A percentile compares a stretch with the other conserved stretches of the same genome.
Evolutionary conservation across 2,113 vertebrate species (phyloP).

Genomic region (Trematomus loennbergii): DNA sequence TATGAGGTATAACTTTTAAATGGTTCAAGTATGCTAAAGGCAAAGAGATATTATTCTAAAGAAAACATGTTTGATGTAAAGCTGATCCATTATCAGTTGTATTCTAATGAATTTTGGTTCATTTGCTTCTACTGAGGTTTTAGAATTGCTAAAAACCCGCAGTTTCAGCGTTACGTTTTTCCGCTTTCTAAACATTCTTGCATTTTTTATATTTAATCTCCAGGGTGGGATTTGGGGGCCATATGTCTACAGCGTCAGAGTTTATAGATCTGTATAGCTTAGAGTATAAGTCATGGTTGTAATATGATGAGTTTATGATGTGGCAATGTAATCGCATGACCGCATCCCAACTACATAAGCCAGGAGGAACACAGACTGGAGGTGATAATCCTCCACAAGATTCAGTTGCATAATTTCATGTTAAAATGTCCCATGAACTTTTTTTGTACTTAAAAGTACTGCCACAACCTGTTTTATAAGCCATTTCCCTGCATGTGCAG

Average conservation of each 20-base stretch:
- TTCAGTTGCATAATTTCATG: constrained; percentile 67
- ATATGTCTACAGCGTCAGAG: background rate
- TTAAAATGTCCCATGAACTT: constrained; percentile 33
- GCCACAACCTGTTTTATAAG: background rate
- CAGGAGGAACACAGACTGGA: constrained; percentile 20
- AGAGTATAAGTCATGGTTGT: constrained; percentile 26
- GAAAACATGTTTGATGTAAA: background rate
- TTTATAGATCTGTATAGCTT: constrained; percentile 9
- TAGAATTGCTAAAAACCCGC: background rate
- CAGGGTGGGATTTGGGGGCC: background rate
- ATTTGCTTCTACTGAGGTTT: background rate
- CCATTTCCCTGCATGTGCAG: background rate
- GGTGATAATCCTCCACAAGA: constrained; percentile 76
- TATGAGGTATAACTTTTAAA: too few species aligned
- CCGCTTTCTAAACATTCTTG: background rate
- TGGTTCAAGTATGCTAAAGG: background rate
- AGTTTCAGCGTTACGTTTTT: background rate
- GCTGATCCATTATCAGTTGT: background rate
- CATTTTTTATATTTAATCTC: background rate
- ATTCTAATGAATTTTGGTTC: background rate
- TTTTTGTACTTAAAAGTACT: background rate
- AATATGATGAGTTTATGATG: constrained; percentile 75
- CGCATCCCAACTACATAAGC: constrained; percentile 50
- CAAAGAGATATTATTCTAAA: background rate
- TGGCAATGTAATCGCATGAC: constrained; percentile 63